Conservation (phyloP, 2,888 invertebrate species). For the Xanthia togata region DNA sequence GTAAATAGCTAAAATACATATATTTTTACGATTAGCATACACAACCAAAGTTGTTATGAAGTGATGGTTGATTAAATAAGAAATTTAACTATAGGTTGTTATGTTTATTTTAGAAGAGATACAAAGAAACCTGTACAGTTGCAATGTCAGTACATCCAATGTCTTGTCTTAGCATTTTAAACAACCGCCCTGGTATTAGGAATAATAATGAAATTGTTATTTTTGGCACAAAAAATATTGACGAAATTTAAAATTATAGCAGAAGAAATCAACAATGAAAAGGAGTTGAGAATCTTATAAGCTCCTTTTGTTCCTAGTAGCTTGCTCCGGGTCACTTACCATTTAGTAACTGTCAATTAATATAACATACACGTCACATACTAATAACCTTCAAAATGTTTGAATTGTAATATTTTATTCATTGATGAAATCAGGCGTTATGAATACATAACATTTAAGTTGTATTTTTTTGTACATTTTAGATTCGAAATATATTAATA, state of each 20-base stretch:
- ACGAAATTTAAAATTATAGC: slow-evolving; percentile 64
- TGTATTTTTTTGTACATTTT: slow-evolving; percentile 94
- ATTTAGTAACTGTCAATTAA: slow-evolving; percentile 87
- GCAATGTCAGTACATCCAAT: slow-evolving; percentile 81
- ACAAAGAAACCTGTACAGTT: slow-evolving; percentile 82
- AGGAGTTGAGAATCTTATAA: slow-evolving; percentile 77
- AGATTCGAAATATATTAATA: slow-evolving; percentile 93
- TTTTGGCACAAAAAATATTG: slow-evolving; percentile 80
- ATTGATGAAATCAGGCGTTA: slow-evolving; percentile 87
- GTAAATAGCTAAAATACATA: slow-evolving; percentile 90
- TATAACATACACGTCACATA: slow-evolving; percentile 77
- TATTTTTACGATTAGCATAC: slow-evolving; percentile 91
- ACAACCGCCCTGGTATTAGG: slow-evolving; percentile 89
- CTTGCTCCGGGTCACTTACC: slow-evolving; percentile 82
- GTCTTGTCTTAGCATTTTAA: slow-evolving; percentile 85
- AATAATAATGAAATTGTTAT: slow-evolving; percentile 86
- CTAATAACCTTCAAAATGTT: slow-evolving; percentile 80
- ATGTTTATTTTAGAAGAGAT: slow-evolving; percentile 88
- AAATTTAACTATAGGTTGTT: slow-evolving; percentile 88
- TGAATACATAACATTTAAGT: slow-evolving; percentile 93
- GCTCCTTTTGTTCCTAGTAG: slow-evolving; percentile 87
- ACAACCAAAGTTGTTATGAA: slow-evolving; percentile 91
- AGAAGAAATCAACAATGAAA: slow-evolving; percentile 70
- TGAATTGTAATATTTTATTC: slow-evolving; percentile 82
- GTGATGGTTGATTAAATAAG: slow-evolving; percentile 91